Evolutionary conservation across 2,113 vertebrate genomes (phyloP), one percentile per base, ranked within the genome.

Genomic region (Aegithalos caudatus): DNA sequence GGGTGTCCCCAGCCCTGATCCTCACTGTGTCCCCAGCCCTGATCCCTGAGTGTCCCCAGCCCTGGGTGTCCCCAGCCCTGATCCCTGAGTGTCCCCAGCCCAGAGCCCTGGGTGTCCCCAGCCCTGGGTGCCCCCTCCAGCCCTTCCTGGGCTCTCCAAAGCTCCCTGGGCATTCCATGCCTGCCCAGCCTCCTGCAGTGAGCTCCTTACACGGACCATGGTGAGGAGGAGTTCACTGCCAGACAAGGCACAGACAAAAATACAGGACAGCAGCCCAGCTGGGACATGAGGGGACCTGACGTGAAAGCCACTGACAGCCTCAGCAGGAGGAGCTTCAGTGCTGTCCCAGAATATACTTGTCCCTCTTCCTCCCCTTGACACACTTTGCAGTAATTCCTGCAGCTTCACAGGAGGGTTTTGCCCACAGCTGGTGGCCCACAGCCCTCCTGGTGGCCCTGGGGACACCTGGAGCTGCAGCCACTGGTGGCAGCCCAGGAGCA

Each of bases 171-270:
- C 62, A 69, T 1, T 7, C 15, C 64, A 21, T 0, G 47, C 15
- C 44, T 9, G 47, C 2, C 1, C 65, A 40, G n/a, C 20, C 66
- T 47, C 56, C 66, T 37, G 50, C 35, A 62, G 24, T 0, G 16
- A 62, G 12, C 6, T 66, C 20, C 1, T 17, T 3, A 1, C 47
- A 2, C 0, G 57, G 79, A 9, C 42, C 37, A 5, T 0, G 48
- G 23, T 8, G 62, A 79, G 23, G 37, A 79, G 19, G 33, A 70
- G 62, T n/a, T 91, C 27, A 6, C 6, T 56, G 58, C 2, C 24
- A 84, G 14, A 28, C 23, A 7, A 19, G 81, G 81, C 51, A 53
- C 57, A 70, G 11, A 9, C n/a, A 48, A 6, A 76, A 67, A 65
- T 6, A 47, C 0, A 54, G 67, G 23, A 47, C 66, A 78, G 33